Evolutionary conservation across 2,888 invertebrate genomes (phyloP), one percentile per base, ranked within the genome.

Genomic region (Ephialtes manifestator): DNA sequence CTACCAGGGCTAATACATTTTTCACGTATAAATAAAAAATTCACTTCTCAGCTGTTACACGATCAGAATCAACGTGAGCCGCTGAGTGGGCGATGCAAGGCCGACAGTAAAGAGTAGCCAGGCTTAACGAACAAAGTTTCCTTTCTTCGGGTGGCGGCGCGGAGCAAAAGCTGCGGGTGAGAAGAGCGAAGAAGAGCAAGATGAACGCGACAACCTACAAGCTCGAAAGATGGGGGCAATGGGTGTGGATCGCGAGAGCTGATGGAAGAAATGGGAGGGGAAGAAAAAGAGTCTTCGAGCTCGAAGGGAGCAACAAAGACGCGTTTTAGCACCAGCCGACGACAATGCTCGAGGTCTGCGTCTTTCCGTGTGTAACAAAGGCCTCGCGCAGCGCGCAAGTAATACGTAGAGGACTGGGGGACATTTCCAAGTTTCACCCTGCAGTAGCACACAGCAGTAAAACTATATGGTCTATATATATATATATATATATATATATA

Each of bases 371-470:
- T 67, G 53, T 74, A 77, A 83, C 81, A 83, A 81, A 76, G 81
- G 78, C 72, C 48, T 20, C 51, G 68, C 51, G 72, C 53, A 68
- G 55, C 48, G 48, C 72, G 48, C 58, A 77, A 67, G 55, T 76
- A 81, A 83, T 76, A 77, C 67, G 74, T 67, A 65, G 65, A 68
- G 43, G 46, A 77, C 76, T 48, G 46, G 58, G 63, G 24, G 77
- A 77, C 75, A 18, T 80, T 81, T 74, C 48, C 77, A 83, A 86
- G 74, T 81, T 86, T 84, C 60, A 51, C 24, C 65, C 75, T 24
- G 48, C 63, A 15, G 15, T 15, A 75, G 35, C 55, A 65, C 63
- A 55, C 28, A 43, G 51, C 35, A 18, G 51, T 68, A 83, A 77
- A 79, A 53, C 72, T 68, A 51, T 83, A 78, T 74, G 43, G 74